A percentile compares a stretch with the other conserved stretches of the same genome.
phyloP scores from a whole-genome alignment of 2,888 invertebrate species.

The Harmothoe impar region DNA sequence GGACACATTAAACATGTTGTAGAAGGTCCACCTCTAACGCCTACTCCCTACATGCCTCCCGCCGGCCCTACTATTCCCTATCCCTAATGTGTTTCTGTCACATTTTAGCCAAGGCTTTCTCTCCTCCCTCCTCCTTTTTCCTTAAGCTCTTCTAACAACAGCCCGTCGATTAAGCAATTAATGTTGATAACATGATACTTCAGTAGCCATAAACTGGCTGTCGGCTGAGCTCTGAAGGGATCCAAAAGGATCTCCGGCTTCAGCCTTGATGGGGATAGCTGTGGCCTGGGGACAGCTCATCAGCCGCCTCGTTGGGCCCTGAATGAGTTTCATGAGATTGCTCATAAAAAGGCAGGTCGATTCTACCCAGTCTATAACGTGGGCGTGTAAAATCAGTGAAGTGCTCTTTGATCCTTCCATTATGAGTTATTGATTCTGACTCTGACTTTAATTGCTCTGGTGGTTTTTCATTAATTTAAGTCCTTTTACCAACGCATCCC shows the following conservation, averaged over 20 bases:
- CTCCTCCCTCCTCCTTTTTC: not conserved
- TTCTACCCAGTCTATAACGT: not conserved
- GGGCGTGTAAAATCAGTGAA: not conserved
- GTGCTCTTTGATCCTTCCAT: not conserved
- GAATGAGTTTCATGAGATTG: not conserved
- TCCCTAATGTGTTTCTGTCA: no score
- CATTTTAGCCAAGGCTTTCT: no score
- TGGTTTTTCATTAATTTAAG: not conserved
- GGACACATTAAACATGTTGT: no score
- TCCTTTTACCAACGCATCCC: no score
- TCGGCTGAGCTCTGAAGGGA: not conserved
- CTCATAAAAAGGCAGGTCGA: not conserved
- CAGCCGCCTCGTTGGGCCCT: not conserved
- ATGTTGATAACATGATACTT: constrained; percentile 11
- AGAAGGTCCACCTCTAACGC: no score
- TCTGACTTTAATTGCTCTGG: not conserved
- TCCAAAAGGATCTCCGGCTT: not conserved
- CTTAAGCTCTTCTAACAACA: not conserved
- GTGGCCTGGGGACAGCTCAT: not conserved
- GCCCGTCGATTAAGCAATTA: constrained; percentile 5
- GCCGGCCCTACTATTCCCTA: no score
- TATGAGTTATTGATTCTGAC: constrained; percentile 14
- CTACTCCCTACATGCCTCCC: no score
- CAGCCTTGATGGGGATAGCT: not conserved
- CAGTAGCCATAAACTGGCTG: not conserved